phyloP scores from a whole-genome alignment of 2,113 vertebrate genomes.

The Misgurnus mizolepis region DNA sequence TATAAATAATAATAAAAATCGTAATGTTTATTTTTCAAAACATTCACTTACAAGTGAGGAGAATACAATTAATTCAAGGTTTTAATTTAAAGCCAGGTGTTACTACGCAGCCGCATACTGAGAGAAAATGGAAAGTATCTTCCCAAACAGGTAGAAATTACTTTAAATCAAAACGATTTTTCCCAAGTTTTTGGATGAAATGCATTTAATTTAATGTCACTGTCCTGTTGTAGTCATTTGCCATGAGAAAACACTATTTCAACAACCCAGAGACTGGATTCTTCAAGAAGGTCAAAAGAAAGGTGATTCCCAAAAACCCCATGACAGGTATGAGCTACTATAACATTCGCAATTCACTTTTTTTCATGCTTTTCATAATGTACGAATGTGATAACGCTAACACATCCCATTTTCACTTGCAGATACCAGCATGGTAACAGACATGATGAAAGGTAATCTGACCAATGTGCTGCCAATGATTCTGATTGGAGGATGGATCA shows the following conservation, averaged over 20 bases:
- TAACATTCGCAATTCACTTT: neutral
- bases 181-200: neutral
- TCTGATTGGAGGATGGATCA: conserved; percentile 85
- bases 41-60: neutral
- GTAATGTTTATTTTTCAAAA: neutral
- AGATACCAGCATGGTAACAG: conserved; percentile 82
- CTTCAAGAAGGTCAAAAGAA: conserved; percentile 82
- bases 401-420: neutral
- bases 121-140: conserved; percentile 83
- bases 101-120: conserved; percentile 80
- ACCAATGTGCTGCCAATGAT: conserved; percentile 85
- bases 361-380: neutral
- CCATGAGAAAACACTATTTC: conserved; percentile 83
- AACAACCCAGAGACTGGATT: conserved; percentile 81
- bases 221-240: conserved; percentile 73
- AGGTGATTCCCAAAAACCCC: conserved; percentile 80
- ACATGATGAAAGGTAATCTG: conserved; percentile 87
- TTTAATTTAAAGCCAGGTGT: conserved; percentile 74
- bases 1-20: no score
- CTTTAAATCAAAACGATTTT: neutral
- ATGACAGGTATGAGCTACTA: conserved; percentile 73
- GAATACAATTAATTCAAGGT: neutral
- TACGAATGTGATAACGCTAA: neutral
- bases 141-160: conserved; percentile 72
- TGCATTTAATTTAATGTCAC: neutral